Percentiles rank a stretch among this genome's conserved stretches.
phyloP scores from a whole-genome alignment of 1,140 invertebrate species.

The Zelostemma sp. region DNA sequence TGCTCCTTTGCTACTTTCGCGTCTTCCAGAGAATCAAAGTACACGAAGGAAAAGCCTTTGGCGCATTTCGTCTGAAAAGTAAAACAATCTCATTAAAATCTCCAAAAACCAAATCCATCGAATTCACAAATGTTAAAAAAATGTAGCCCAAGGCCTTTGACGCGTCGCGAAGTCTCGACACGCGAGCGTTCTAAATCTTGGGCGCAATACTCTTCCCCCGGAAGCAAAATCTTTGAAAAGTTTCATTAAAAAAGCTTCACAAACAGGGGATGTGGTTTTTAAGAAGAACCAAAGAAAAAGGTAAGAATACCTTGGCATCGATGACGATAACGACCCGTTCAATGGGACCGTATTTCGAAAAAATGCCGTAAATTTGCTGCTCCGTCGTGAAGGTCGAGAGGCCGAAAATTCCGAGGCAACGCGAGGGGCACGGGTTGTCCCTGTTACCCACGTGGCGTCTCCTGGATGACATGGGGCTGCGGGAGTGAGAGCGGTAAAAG shows the following conservation, averaged over 20 bases:
- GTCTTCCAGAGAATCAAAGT: conserved; percentile 91
- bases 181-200: conserved; percentile 64
- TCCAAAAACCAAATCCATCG: no score
- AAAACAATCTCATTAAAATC: conserved; percentile 17
- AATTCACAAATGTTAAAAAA: no score
- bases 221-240: conserved; percentile 4
- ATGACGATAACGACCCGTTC: conserved; percentile 96
- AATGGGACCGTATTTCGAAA: conserved; percentile 91
- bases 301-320: conserved; percentile 86
- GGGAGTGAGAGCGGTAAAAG: conserved; percentile 65
- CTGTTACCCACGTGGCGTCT: conserved; percentile 73
- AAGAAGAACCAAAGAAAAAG: not conserved
- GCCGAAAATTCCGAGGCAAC: conserved; percentile 95
- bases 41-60: conserved; percentile 97
- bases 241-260: not conserved
- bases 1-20: conserved; percentile 94
- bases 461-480: conserved; percentile 73
- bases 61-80: conserved; percentile 85
- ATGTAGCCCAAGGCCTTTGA: conserved; percentile 67
- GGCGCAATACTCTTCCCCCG: conserved; percentile 56
- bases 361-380: conserved; percentile 92
- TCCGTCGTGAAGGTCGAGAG: conserved; percentile 94
- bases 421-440: conserved; percentile 89
- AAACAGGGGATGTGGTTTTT: not conserved
- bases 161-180: conserved; percentile 48